These are phyloP conservation scores for Tubulanus polymorphus DNA, from an alignment of 2,888 invertebrate species.

Conservation along the genomic window DNA sequence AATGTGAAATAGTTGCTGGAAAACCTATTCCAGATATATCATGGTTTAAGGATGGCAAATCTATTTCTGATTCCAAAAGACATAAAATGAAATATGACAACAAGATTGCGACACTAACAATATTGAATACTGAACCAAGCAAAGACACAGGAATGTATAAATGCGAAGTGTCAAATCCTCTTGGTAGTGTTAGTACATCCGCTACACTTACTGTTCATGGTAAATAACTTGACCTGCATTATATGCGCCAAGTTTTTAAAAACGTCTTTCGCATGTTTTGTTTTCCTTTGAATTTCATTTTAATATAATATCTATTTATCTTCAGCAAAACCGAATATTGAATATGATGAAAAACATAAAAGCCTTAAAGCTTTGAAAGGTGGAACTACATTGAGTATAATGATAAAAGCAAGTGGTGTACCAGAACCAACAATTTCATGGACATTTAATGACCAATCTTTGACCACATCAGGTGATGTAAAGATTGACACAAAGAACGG, in stretches of 20 bases:
- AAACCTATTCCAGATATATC: conserved; percentile 22
- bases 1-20: conserved; percentile 20
- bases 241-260: too few relatives aligned
- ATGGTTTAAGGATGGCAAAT: conserved; percentile 34
- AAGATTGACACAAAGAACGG: neutral
- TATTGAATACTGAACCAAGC: conserved; percentile 54
- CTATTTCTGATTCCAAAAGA: conserved; percentile 13
- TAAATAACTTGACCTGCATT: too few relatives aligned
- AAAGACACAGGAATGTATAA: conserved; percentile 73
- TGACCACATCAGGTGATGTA: neutral
- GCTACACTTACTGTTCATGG: conserved; percentile 65
- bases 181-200: conserved; percentile 66
- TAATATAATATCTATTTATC: too few relatives aligned
- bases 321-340: conserved; percentile 54
- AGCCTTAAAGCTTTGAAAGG: conserved; percentile 62
- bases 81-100: conserved; percentile 12
- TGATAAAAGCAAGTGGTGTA: conserved; percentile 63
- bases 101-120: conserved; percentile 43
- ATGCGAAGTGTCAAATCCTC: conserved; percentile 66
- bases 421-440: conserved; percentile 67
- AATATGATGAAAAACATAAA: conserved; percentile 62
- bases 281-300: too few relatives aligned
- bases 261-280: too few relatives aligned
- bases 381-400: conserved; percentile 32
- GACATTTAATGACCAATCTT: conserved; percentile 61